Conservation (phyloP, 2,797 vertebrate genomes). For the Potorous gilbertii region DNA sequence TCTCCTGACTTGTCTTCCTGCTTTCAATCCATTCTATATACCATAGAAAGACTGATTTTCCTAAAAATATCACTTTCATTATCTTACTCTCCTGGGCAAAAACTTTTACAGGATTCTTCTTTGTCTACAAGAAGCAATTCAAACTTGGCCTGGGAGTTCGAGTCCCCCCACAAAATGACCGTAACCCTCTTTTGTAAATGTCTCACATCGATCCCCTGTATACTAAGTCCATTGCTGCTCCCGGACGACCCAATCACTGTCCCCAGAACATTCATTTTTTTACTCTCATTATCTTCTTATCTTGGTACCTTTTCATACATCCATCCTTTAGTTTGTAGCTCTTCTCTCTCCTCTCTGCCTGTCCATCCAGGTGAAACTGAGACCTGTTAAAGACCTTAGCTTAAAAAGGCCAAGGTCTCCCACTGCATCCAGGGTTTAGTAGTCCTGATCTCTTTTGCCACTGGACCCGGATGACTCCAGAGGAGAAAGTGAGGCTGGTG, state of each 20-base stretch:
- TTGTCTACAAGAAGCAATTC: neutral
- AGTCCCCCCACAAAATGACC: rapidly evolving
- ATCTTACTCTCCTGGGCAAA: neutral
- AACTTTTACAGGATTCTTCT: neutral
- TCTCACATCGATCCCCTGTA: neutral
- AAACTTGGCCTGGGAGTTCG: neutral
- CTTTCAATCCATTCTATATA: neutral
- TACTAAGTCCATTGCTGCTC: neutral
- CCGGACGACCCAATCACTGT: neutral
- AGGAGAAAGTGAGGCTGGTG: no score
- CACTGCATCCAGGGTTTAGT: no score
- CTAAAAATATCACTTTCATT: constrained; percentile 27
- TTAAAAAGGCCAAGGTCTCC: no score
- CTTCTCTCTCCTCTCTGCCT: neutral
- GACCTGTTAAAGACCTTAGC: no score
- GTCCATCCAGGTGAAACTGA: neutral
- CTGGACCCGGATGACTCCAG: no score
- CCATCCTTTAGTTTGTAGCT: neutral
- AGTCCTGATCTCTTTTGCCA: no score
- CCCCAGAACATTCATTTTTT: neutral
- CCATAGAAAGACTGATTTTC: neutral
- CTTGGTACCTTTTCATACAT: neutral
- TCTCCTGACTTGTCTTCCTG: neutral
- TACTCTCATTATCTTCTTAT: neutral
- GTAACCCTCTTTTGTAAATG: neutral